Percentiles rank a stretch among this genome's conserved stretches.
Conservation (phyloP, 2,113 vertebrate genomes). For the Sisor rabdophorus region DNA sequence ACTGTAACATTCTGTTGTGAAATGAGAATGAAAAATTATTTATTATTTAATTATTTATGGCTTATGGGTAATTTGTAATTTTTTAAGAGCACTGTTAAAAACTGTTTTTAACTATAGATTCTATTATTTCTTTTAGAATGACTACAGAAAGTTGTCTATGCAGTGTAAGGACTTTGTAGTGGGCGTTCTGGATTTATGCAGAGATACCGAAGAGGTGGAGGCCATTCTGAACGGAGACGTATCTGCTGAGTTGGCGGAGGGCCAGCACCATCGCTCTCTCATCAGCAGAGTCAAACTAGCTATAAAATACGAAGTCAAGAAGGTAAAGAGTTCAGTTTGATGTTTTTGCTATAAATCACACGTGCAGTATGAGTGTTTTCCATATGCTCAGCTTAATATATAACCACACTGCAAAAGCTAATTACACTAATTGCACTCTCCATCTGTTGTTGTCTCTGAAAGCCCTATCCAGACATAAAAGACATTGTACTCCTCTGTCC, state of each 20-base stretch:
- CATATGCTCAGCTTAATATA: neutral
- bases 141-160: slow-evolving; percentile 88
- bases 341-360: neutral
- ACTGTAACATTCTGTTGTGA: neutral
- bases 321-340: slow-evolving; percentile 61
- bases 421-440: neutral
- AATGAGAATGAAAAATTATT: neutral
- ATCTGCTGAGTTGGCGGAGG: slow-evolving; percentile 68
- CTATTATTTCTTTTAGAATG: slow-evolving; percentile 67
- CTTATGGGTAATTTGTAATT: neutral
- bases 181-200: slow-evolving; percentile 82
- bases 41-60: neutral
- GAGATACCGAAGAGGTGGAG: slow-evolving; percentile 84
- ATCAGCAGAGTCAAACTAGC: slow-evolving; percentile 84
- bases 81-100: neutral
- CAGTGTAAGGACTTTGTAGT: slow-evolving; percentile 91
- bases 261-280: slow-evolving; percentile 71
- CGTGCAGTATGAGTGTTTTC: neutral
- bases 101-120: neutral
- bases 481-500: too few species aligned
- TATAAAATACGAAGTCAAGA: slow-evolving; percentile 89
- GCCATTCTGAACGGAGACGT: slow-evolving; percentile 84
- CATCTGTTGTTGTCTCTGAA: slow-evolving; percentile 6
- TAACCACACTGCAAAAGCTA: neutral
- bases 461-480: neutral